Evolutionary conservation across 2,888 invertebrate species (phyloP), one percentile per base, ranked within the genome.

Genomic region (Agrochola macilenta): DNA sequence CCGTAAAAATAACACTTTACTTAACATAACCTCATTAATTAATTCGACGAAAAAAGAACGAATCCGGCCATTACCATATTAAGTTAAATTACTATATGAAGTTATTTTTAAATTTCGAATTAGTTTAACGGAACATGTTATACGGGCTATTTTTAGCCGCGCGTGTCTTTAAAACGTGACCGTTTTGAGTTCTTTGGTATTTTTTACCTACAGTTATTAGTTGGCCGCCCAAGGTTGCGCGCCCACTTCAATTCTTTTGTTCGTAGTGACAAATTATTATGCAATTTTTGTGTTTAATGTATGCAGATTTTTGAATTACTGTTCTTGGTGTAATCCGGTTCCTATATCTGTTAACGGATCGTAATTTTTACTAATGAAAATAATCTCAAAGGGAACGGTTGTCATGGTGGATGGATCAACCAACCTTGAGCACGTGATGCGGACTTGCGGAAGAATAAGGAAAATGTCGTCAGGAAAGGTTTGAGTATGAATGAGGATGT

Each of bases 71-170:
- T 52, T 52, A 12, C 64, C 79, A 78, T 81, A 78, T 69, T 57
- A 74, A 78, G 74, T 68, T 39, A 70, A 75, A 83, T 79, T 74
- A 83, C 76, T 46, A 3, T 58, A 49, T 20, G 17, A 78, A 73
- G 76, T 63, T 84, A 83, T 81, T 84, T 80, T 73, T 60, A 57
- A 63, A 69, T 61, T 58, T 39, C 23, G 43, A 78, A 79, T 83
- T 70, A 71, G 63, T 66, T 61, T 83, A 84, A 81, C 84, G 84
- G 82, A 73, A 83, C 72, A 76, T 69, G 69, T 58, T 61, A 1
- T 5, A 8, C 9, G 0, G 58, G 72, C 58, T 87, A 86, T 86
- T 79, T 86, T 83, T 87, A 87, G 83, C 30, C 17, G 20, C 86
- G 73, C 85, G 69, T 87, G 85, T 35, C 12, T 35, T 52, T 14